A percentile compares a stretch with the other conserved stretches of the same genome.
Evolutionary conservation across 2,888 invertebrate species (phyloP).

Genomic region (Calliphora vomitoria): DNA sequence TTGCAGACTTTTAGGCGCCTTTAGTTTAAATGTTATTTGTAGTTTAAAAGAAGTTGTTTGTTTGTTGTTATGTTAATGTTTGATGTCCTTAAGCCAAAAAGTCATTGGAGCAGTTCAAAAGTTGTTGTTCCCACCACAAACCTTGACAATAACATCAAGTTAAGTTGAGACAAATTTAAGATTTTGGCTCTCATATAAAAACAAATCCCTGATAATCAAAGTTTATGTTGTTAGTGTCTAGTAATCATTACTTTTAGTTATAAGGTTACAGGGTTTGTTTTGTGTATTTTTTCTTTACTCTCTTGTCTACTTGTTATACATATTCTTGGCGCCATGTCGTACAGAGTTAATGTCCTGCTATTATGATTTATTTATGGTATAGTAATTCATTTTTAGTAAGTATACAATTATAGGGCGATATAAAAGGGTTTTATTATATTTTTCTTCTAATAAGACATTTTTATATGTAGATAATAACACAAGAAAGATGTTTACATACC

Average conservation of each 20-base stretch:
- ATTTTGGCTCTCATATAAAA: neutral
- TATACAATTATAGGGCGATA: neutral
- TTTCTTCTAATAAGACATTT: neutral
- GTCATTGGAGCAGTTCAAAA: constrained; percentile 59
- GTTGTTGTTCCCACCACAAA: constrained; percentile 51
- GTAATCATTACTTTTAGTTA: constrained; percentile 59
- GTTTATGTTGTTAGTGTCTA: neutral
- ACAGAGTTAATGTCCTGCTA: constrained; percentile 63
- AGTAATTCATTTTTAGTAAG: neutral
- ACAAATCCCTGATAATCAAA: constrained; percentile 40
- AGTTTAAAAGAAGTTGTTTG: constrained; percentile 24
- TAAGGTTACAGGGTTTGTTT: constrained; percentile 60
- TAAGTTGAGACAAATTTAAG: neutral
- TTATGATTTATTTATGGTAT: constrained; percentile 51
- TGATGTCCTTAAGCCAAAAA: constrained; percentile 63
- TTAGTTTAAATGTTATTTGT: constrained; percentile 13
- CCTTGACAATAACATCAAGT: constrained; percentile 68
- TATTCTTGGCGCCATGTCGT: constrained; percentile 62
- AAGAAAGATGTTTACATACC: constrained; percentile 59
- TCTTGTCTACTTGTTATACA: constrained; percentile 37
- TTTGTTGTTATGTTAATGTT: neutral
- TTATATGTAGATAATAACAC: neutral
- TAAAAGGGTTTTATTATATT: neutral
- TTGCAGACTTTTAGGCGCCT: constrained; percentile 66
- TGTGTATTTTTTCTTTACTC: neutral